Evolutionary conservation across 1,140 invertebrate genomes (phyloP).

Genomic region (Cotesia vestalis): DNA sequence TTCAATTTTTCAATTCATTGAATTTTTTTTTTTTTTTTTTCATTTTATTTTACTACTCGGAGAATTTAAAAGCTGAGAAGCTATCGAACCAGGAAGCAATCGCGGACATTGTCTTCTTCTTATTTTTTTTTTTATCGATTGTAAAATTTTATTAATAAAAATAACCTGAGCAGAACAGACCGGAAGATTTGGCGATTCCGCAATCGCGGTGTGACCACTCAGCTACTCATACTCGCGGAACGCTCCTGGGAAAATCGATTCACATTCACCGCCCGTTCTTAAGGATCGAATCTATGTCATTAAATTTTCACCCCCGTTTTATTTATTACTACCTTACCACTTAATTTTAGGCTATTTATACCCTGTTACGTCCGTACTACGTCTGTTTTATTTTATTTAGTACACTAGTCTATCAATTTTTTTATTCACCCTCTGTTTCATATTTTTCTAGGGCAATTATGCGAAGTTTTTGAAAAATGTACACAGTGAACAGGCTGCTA

Average conservation of each 20-base stretch:
- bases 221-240: not conserved
- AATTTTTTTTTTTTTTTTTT: too few species aligned
- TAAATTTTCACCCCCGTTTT: constrained; percentile 31
- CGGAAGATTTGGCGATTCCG: constrained; percentile 20
- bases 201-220: constrained; percentile 12
- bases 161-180: constrained; percentile 5
- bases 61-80: too few species aligned
- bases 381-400: not conserved
- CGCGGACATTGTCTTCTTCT: too few species aligned
- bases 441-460: constrained; percentile 79
- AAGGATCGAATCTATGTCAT: constrained; percentile 41
- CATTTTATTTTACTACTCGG: not conserved
- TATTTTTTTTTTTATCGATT: too few species aligned
- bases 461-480: constrained; percentile 90
- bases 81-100: too few species aligned
- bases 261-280: constrained; percentile 36
- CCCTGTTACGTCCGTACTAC: not conserved
- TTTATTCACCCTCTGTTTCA: constrained; percentile 33
- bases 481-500: constrained; percentile 90
- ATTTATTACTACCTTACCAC: constrained; percentile 5
- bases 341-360: not conserved
- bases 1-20: constrained; percentile 25
- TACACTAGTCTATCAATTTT: not conserved
- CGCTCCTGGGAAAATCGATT: constrained; percentile 48
- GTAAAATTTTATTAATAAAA: not conserved